Percentiles rank a stretch among this genome's conserved stretches.
Conservation (phyloP, 92 coral and sea anemone genomes). For the Phenganax stokvisi region DNA sequence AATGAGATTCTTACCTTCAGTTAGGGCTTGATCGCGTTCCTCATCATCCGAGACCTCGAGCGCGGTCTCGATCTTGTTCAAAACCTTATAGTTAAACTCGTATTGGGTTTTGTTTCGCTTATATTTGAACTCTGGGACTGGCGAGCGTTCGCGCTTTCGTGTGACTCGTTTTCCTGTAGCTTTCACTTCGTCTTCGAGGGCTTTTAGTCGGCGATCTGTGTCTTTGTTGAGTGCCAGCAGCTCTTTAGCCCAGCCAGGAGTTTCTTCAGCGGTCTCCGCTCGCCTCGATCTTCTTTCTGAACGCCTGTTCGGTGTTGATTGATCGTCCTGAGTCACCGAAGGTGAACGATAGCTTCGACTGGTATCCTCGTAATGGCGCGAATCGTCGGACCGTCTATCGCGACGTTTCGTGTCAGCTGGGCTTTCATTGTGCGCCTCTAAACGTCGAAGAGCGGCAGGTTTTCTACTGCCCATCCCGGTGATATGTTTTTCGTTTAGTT, state of each 20-base stretch:
- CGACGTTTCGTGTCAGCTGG: background rate
- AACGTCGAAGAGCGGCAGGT: background rate
- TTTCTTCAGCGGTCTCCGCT: background rate
- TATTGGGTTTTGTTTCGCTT: constrained; percentile 32
- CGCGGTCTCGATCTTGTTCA: constrained; percentile 5
- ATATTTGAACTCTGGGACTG: constrained; percentile 30
- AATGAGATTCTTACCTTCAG: constrained; percentile 32
- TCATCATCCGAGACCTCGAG: background rate
- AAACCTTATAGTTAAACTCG: constrained; percentile 24
- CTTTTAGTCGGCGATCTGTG: background rate
- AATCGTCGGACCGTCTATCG: background rate
- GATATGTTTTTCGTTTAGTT: background rate
- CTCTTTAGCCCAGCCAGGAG: background rate
- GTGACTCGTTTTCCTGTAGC: constrained; percentile 1
- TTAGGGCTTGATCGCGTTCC: constrained; percentile 25
- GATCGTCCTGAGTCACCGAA: background rate
- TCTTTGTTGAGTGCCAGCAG: constrained; percentile 12
- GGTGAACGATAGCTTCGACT: background rate
- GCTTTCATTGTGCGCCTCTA: background rate
- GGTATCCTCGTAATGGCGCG: background rate
- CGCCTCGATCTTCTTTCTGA: background rate
- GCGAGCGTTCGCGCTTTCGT: constrained; percentile 13
- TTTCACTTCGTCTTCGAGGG: constrained; percentile 11
- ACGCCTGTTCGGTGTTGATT: background rate
- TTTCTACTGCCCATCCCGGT: background rate